phyloP scores from a whole-genome alignment of 1,140 invertebrate species.

The Conus betulinus region DNA sequence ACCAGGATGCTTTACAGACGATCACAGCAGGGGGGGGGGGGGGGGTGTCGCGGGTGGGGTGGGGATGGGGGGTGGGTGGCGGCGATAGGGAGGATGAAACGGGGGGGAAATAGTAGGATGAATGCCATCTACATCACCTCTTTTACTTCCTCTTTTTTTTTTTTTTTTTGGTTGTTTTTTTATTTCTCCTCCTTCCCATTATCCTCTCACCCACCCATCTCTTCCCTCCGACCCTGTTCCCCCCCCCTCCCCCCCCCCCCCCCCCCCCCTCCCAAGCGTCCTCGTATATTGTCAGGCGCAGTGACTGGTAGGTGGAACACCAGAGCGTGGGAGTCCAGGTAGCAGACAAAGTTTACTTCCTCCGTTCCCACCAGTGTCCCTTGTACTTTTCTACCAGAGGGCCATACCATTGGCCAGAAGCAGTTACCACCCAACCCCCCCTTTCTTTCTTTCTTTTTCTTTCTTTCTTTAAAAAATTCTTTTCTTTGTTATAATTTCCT shows the following conservation, averaged over 20 bases:
- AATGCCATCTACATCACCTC: neutral
- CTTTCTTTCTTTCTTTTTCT: too few relatives aligned
- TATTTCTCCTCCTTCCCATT: neutral
- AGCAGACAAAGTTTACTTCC: neutral
- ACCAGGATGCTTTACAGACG: neutral
- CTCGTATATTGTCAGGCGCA: neutral
- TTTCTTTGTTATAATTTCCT: too few relatives aligned
- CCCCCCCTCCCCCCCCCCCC: neutral
- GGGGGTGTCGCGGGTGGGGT: neutral
- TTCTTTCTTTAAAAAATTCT: too few relatives aligned
- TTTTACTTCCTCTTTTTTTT: neutral
- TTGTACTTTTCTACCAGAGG: too few relatives aligned
- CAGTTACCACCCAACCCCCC: too few relatives aligned
- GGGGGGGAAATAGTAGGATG: neutral
- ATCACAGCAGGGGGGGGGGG: neutral
- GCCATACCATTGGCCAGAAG: too few relatives aligned
- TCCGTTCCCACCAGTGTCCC: too few relatives aligned
- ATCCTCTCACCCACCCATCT: too few relatives aligned
- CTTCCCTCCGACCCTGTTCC: too few relatives aligned
- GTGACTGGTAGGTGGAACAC: neutral
- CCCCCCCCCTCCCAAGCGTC: neutral
- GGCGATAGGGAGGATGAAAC: neutral
- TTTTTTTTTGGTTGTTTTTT: neutral
- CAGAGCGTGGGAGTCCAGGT: neutral
- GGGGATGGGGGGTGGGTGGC: neutral